phyloP scores from a whole-genome alignment of 2,888 invertebrate species.

The Mesochorus sp. region DNA sequence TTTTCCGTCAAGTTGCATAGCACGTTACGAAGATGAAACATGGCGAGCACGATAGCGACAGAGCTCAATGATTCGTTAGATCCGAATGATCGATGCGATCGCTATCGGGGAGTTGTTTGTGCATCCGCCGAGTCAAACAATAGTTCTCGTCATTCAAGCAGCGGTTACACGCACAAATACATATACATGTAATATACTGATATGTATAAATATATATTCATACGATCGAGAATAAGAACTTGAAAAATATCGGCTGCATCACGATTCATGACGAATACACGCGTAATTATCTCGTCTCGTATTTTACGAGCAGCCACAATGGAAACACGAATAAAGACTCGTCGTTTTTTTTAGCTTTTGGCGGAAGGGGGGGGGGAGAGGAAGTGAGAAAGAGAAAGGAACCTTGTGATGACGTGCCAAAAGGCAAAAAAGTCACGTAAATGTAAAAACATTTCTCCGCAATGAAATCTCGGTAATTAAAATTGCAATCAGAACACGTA shows the following conservation, averaged over 20 bases:
- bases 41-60: too few relatives aligned
- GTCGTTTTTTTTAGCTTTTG: constrained; percentile 18
- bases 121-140: not conserved
- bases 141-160: not conserved
- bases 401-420: too few relatives aligned
- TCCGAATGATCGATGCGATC: not conserved
- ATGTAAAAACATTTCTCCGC: constrained; percentile 26
- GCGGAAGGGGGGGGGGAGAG: too few relatives aligned
- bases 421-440: constrained; percentile 54
- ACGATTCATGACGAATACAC: constrained; percentile 21
- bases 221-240: not conserved
- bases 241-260: not conserved
- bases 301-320: not conserved
- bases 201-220: too few relatives aligned
- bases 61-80: not conserved
- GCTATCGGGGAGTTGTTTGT: not conserved
- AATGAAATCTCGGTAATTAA: too few relatives aligned
- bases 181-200: too few relatives aligned
- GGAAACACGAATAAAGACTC: constrained; percentile 2
- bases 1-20: too few relatives aligned
- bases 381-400: too few relatives aligned
- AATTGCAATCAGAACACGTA: too few relatives aligned
- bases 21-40: too few relatives aligned
- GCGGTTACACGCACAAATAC: too few relatives aligned
- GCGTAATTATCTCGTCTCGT: constrained; percentile 30